phyloP scores from a whole-genome alignment of 2,888 invertebrate genomes.

The Hoplodrina blanda region DNA sequence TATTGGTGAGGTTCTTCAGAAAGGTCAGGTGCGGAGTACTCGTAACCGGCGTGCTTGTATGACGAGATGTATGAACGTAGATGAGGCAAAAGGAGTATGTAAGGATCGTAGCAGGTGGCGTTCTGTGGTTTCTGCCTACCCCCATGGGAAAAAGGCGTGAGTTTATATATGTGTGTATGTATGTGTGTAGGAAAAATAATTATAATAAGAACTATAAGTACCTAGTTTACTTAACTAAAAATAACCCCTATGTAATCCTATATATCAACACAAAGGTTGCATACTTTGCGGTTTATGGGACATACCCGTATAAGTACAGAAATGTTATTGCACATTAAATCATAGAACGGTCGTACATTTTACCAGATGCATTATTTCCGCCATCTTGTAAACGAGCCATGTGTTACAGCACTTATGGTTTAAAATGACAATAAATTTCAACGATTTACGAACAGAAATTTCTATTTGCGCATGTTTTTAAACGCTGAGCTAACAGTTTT shows the following conservation, averaged over 20 bases:
- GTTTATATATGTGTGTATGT: too few relatives aligned
- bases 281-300: slow-evolving; percentile 45
- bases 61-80: too few relatives aligned
- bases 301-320: slow-evolving; percentile 44
- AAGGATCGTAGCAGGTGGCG: too few relatives aligned
- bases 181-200: too few relatives aligned
- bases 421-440: slow-evolving; percentile 56
- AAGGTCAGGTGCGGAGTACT: too few relatives aligned
- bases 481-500: not conserved
- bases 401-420: slow-evolving; percentile 51
- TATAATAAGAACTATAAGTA: too few relatives aligned
- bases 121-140: too few relatives aligned
- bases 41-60: too few relatives aligned
- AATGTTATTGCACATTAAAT: slow-evolving; percentile 60
- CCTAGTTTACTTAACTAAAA: slow-evolving; percentile 16
- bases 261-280: slow-evolving; percentile 40
- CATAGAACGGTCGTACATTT: slow-evolving; percentile 45
- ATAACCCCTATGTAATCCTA: slow-evolving; percentile 6
- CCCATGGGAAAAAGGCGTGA: too few relatives aligned
- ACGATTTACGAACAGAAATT: slow-evolving; percentile 43
- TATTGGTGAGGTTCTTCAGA: too few relatives aligned
- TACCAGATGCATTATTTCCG: slow-evolving; percentile 50
- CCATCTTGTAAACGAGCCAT: slow-evolving; percentile 56
- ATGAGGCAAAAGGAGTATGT: too few relatives aligned
- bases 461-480: slow-evolving; percentile 23